Base-by-base conservation (phyloP, 2,113 vertebrate genomes). In the Albula glossodonta region DNA sequence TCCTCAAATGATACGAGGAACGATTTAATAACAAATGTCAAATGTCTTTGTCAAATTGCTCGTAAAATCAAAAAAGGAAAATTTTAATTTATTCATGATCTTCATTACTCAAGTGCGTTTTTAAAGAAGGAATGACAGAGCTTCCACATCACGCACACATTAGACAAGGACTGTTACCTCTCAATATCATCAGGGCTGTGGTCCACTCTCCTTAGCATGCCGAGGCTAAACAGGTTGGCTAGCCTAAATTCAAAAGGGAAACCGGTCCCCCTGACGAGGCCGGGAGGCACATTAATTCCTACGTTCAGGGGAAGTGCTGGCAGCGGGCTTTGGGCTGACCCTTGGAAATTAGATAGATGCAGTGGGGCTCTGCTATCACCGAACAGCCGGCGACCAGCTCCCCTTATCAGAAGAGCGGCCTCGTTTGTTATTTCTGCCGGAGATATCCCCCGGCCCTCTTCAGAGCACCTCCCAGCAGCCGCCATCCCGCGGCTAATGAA, bases 341-440 rank as follows among this genome's bases (percentile, higher is more conserved):
- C 92, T 90, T 93, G 93, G 89, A 94, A 94, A 93, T 96, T 93
- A 92, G 89, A 91, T 92, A 92, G 94, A 93, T 92, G 88, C 93
- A 90, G 89, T 91, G 93, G 90, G 88, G 94, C 86, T 88, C 90
- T 88, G 89, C 95, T 96, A 96, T 91, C 96, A 90, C 93, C 88
- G 90, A 88, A 90, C 92, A 93, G 93, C 94, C 93, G 92, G 95
- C 93, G 92, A 96, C 93, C 95, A 94, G 92, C 90, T 92, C 88
- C 90, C 89, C 96, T 97, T 97, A 97, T 96, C 96, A 96, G 84
- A 9, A 89, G 90, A 91, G 94, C 91, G 90, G 94, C 95, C 96
- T 97, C 96, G 94, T 97, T 96, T 97, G 96, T 97, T 96, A 96
- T 96, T 96, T 94, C 94, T 88, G 92, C 87, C 92, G 92, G 56